Evolutionary conservation across 2,888 invertebrate genomes (phyloP).

Genomic region (Agriopis leucophaearia): DNA sequence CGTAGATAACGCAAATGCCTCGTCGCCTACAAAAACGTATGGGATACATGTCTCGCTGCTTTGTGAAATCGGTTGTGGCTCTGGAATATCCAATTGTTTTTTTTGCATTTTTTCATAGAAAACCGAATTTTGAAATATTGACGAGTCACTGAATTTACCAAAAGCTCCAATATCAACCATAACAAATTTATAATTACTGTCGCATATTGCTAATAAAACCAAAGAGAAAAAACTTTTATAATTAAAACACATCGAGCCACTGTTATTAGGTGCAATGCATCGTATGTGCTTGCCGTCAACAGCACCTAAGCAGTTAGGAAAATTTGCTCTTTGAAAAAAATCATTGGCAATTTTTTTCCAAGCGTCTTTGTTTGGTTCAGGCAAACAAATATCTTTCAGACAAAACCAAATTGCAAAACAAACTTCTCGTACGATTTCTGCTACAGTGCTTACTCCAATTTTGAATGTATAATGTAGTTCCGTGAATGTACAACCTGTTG

Average conservation of each 20-base stretch:
- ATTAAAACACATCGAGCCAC: slow-evolving; percentile 47
- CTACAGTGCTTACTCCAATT: slow-evolving; percentile 45
- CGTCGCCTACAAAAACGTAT: not conserved
- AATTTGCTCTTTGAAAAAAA: slow-evolving; percentile 40
- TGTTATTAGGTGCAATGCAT: slow-evolving; percentile 39
- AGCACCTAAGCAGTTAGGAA: slow-evolving; percentile 45
- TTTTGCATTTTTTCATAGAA: not conserved
- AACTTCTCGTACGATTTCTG: slow-evolving; percentile 49
- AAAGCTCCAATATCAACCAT: slow-evolving; percentile 46
- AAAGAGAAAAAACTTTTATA: slow-evolving; percentile 42
- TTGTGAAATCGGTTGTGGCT: not conserved
- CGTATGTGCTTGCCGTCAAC: slow-evolving; percentile 46
- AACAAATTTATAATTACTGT: slow-evolving; percentile 42
- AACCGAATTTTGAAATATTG: slow-evolving; percentile 43
- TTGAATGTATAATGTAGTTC: slow-evolving; percentile 32
- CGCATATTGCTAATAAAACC: slow-evolving; percentile 42
- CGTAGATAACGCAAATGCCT: not conserved
- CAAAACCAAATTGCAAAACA: slow-evolving; percentile 43
- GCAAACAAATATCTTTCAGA: slow-evolving; percentile 46
- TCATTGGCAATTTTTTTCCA: slow-evolving; percentile 43
- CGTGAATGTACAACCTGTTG: slow-evolving; percentile 36
- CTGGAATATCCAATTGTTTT: not conserved
- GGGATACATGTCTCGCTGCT: not conserved
- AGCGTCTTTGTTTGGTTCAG: slow-evolving; percentile 41
- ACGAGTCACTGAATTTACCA: slow-evolving; percentile 48